These are phyloP conservation scores for Ligdia adustata DNA, from an alignment of 2,888 invertebrate species.

Conservation along the genomic window DNA sequence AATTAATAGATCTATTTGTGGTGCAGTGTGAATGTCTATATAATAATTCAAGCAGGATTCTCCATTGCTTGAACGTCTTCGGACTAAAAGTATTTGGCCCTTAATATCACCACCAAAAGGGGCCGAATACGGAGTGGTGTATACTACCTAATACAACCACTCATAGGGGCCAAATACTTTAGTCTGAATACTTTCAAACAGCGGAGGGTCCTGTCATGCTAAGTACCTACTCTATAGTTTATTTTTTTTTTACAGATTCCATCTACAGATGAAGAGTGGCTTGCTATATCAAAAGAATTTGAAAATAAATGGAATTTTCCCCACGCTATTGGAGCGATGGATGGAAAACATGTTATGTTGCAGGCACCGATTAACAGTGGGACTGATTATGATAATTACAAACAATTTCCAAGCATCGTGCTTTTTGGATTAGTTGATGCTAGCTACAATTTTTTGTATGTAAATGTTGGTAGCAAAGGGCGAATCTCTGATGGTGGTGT, in stretches of 20 bases:
- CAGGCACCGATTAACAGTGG: conserved; percentile 9
- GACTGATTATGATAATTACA: conserved; percentile 10
- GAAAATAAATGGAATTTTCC: conserved; percentile 3
- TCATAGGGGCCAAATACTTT: background rate
- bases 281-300: conserved; percentile 21
- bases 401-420: conserved; percentile 12
- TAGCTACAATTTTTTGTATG: conserved; percentile 33
- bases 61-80: no score
- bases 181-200: background rate
- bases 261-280: conserved; percentile 21
- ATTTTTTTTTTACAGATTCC: conserved; percentile 19
- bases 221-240: background rate
- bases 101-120: no score
- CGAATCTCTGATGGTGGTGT: conserved; percentile 35
- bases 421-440: conserved; percentile 20
- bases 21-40: no score
- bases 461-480: conserved; percentile 28
- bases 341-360: conserved; percentile 20
- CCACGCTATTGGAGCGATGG: conserved; percentile 22
- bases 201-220: background rate
- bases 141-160: no score
- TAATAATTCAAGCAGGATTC: no score
- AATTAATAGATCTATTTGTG: no score
- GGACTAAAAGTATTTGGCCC: no score
- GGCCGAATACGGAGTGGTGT: no score